These are phyloP conservation scores for Loris lydekkerianus DNA, from an alignment of 2,797 vertebrate species.

Conservation along the genomic window DNA sequence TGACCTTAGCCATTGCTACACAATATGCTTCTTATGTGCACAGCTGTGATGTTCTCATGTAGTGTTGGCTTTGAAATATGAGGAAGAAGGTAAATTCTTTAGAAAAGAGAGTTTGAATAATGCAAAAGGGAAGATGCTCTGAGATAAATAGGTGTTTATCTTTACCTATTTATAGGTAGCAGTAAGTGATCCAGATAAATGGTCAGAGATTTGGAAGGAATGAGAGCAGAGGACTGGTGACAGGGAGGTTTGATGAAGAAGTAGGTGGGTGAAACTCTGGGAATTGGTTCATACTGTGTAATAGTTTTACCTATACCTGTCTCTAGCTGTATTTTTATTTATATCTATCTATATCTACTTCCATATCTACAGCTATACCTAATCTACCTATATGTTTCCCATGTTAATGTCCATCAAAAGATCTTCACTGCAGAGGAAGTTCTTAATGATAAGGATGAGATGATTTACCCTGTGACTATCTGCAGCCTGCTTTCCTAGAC, in stretches of 20 bases:
- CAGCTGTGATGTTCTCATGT: neutral
- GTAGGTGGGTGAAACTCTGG: neutral
- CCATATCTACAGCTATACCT: neutral
- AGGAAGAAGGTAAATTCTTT: neutral
- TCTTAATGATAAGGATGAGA: neutral
- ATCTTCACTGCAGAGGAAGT: neutral
- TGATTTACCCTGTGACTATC: neutral
- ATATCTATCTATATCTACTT: neutral
- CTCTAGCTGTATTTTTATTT: neutral
- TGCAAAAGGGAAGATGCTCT: neutral
- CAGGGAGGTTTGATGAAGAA: neutral
- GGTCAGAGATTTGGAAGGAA: conserved; percentile 28
- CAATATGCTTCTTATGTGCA: neutral
- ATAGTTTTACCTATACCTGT: neutral
- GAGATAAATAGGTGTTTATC: neutral
- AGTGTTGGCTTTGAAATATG: neutral
- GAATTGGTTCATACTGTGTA: neutral
- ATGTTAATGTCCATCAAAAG: neutral
- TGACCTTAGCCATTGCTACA: neutral
- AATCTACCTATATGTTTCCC: neutral
- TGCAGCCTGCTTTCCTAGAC: neutral
- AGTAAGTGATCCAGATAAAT: neutral
- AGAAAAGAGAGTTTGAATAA: neutral
- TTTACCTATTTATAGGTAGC: neutral
- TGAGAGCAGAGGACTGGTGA: neutral